Evolutionary conservation across 2,888 invertebrate genomes (phyloP).

Genomic region (Odontocolon sp.): DNA sequence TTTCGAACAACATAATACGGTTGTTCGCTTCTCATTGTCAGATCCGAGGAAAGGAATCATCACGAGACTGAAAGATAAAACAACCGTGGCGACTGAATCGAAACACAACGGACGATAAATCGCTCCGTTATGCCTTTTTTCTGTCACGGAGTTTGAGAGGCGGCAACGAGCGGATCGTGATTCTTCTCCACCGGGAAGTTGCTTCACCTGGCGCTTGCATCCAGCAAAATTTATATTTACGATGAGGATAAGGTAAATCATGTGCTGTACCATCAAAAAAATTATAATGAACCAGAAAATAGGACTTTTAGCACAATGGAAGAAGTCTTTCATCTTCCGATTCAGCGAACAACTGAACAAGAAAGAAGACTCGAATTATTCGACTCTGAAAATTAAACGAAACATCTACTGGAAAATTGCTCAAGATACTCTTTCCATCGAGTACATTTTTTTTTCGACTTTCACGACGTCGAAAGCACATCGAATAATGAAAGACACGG

Average conservation of each 20-base stretch:
- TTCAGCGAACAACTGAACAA: too few relatives aligned
- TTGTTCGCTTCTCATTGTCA: not conserved
- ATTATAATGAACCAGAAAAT: not conserved
- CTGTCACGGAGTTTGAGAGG: constrained; percentile 1
- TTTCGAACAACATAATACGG: too few relatives aligned
- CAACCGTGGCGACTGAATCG: constrained; percentile 13
- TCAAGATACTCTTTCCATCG: constrained; percentile 7
- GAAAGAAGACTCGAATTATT: too few relatives aligned
- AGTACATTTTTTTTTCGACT: constrained; percentile 18
- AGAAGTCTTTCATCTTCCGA: too few relatives aligned
- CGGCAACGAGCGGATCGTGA: constrained; percentile 5
- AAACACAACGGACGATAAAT: not conserved
- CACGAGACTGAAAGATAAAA: constrained; percentile 14
- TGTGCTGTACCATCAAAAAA: not conserved
- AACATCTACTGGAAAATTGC: too few relatives aligned
- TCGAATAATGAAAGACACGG: constrained; percentile 39
- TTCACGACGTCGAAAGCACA: constrained; percentile 38
- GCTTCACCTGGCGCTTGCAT: not conserved
- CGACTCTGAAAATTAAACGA: too few relatives aligned
- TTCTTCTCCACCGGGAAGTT: not conserved
- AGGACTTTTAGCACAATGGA: too few relatives aligned
- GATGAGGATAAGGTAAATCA: not conserved
- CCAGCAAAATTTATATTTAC: not conserved
- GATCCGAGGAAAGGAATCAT: not conserved
- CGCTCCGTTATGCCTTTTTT: not conserved